phyloP scores from a whole-genome alignment of 1,140 invertebrate genomes.

The Papilio aristodemus region DNA sequence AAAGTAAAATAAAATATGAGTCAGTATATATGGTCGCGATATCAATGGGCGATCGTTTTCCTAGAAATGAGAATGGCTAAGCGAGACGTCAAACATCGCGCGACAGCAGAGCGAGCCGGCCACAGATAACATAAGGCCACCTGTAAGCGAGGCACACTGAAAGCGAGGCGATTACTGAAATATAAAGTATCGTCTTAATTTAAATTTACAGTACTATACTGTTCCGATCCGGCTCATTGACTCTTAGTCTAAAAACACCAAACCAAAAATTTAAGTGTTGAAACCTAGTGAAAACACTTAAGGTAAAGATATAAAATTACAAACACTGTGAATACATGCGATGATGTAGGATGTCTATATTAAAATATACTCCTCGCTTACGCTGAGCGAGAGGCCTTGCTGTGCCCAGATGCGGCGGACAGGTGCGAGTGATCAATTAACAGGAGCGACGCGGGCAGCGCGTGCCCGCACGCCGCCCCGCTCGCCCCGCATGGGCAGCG shows the following conservation, averaged over 20 bases:
- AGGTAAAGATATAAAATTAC: no score
- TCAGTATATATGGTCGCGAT: background rate
- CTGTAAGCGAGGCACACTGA: background rate
- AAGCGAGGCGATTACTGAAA: background rate
- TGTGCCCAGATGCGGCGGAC: conserved; percentile 43
- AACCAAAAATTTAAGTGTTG: no score
- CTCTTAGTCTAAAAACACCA: no score
- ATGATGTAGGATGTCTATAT: background rate
- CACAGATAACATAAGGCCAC: background rate
- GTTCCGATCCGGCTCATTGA: no score
- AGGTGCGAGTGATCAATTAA: conserved; percentile 68
- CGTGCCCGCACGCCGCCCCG: conserved; percentile 48
- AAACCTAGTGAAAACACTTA: no score
- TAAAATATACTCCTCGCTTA: background rate
- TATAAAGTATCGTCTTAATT: no score
- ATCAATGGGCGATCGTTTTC: conserved; percentile 22
- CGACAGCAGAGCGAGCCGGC: conserved; percentile 3
- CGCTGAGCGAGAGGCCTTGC: background rate
- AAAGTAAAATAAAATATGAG: conserved; percentile 11
- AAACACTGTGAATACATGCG: no score
- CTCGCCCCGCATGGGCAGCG: conserved; percentile 1
- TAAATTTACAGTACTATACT: no score
- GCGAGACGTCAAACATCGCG: conserved; percentile 20
- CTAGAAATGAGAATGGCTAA: conserved; percentile 22
- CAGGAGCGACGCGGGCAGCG: conserved; percentile 50